Evolutionary conservation across 2,888 invertebrate genomes (phyloP), one percentile per base, ranked within the genome.

Genomic region (Deilephila elpenor): DNA sequence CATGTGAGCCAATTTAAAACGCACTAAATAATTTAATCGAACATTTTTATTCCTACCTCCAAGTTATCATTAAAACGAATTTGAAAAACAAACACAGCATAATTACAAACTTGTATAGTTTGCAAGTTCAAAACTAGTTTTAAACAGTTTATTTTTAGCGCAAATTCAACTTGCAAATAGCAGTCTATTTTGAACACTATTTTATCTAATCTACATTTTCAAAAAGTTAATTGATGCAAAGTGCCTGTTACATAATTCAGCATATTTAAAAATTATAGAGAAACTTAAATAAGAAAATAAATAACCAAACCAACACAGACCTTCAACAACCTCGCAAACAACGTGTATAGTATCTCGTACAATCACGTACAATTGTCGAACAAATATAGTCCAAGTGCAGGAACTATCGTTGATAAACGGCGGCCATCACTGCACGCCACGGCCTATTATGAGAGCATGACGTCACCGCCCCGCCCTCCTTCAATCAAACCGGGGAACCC

Each of bases 401-500:
- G 83, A 89, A 83, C 89, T 88, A 89, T 88, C 89, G 83, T 88
- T 93, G 92, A 94, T 92, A 93, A 91, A 92, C 91, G 93, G 93
- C 94, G 92, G 94, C 94, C 94, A 94, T 94, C 93, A 92, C 92
- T 93, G 94, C 90, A 90, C 89, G 93, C 91, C 91, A 89, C 89
- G 91, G 92, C 93, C 93, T 94, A 94, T 94, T 94, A 94, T 93
- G 90, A 94, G 93, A 92, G 92, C 90, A 90, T 94, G 94, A 94
- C 94, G 94, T 94, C 94, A 94, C 93, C 89, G 93, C 94, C 93
- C 94, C 93, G 93, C 93, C 93, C 92, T 89, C 92, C 91, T 93
- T 93, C 93, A 93, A 93, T 93, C 93, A 93, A 91, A 92, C 90
- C 85, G 93, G 91, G 93, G 93, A 93, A 94, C 93, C 94, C 94